Percentiles rank a stretch among this genome's conserved stretches.
phyloP scores from a whole-genome alignment of 2,888 invertebrate species.

The Agonum fuliginosum region DNA sequence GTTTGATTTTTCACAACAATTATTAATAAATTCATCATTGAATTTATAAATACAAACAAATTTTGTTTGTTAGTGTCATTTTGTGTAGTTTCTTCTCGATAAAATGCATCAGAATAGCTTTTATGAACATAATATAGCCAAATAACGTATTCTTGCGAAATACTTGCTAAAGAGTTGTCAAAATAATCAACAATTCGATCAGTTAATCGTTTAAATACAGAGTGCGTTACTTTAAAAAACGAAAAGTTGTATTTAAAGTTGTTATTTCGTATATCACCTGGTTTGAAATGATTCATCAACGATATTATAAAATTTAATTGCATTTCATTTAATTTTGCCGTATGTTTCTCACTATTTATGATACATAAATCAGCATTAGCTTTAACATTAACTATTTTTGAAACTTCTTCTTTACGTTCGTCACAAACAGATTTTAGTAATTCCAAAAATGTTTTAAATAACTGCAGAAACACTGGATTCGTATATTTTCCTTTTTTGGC shows the following conservation, averaged over 20 bases:
- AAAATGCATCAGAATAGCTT: neutral
- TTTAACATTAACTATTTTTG: neutral
- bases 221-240: neutral
- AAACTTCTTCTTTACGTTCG: neutral
- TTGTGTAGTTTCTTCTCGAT: neutral
- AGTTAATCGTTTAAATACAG: neutral
- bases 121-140: slow-evolving; percentile 20
- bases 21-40: neutral
- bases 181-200: neutral
- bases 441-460: slow-evolving; percentile 19
- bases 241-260: neutral
- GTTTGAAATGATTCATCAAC: slow-evolving; percentile 9
- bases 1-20: neutral
- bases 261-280: neutral
- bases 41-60: neutral
- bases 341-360: neutral
- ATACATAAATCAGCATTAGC: neutral
- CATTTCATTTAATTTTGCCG: neutral
- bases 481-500: neutral
- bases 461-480: neutral
- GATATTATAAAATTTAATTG: neutral
- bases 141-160: neutral
- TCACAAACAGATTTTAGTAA: neutral
- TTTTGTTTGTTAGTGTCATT: neutral
- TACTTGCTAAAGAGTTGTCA: neutral